A percentile compares a stretch with the other conserved stretches of the same genome.
phyloP scores from a whole-genome alignment of 2,113 vertebrate species.

The Crotalus tigris region DNA sequence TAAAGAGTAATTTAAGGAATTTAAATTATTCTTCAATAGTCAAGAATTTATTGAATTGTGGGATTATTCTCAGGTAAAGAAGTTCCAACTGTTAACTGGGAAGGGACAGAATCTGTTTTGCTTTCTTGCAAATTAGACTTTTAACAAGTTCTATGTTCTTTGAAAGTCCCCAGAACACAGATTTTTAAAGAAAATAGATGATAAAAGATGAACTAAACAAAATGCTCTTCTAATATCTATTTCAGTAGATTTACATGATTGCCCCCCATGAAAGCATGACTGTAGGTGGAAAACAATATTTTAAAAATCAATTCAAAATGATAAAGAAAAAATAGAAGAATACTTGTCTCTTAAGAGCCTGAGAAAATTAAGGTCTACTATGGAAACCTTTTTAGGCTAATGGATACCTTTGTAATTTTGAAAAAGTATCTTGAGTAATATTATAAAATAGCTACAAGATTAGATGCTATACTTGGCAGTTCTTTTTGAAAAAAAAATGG shows the following conservation, averaged over 20 bases:
- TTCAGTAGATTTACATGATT: not conserved
- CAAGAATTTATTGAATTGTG: not conserved
- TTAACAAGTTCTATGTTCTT: not conserved
- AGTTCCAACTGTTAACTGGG: not conserved
- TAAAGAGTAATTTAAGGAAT: not conserved
- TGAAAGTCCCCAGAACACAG: not conserved
- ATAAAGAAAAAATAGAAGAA: not conserved
- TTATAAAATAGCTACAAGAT: not conserved
- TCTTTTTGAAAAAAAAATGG: not conserved
- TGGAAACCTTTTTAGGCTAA: not conserved
- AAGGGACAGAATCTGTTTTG: not conserved
- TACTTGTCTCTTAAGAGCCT: not conserved
- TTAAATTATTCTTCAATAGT: not conserved
- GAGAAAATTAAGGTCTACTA: not conserved
- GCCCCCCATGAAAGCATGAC: not conserved
- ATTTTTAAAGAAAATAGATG: not conserved
- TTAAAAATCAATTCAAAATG: not conserved
- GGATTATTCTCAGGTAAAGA: not conserved
- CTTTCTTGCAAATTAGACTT: not conserved
- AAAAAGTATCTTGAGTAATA: not conserved
- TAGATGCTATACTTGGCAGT: not conserved
- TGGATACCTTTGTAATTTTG: not conserved
- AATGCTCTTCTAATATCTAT: not conserved
- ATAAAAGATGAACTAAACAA: not conserved
- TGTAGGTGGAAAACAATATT: not conserved